These are phyloP conservation scores for Hybognathus amarus DNA, from an alignment of 2,797 vertebrate genomes.

Conservation along the genomic window DNA sequence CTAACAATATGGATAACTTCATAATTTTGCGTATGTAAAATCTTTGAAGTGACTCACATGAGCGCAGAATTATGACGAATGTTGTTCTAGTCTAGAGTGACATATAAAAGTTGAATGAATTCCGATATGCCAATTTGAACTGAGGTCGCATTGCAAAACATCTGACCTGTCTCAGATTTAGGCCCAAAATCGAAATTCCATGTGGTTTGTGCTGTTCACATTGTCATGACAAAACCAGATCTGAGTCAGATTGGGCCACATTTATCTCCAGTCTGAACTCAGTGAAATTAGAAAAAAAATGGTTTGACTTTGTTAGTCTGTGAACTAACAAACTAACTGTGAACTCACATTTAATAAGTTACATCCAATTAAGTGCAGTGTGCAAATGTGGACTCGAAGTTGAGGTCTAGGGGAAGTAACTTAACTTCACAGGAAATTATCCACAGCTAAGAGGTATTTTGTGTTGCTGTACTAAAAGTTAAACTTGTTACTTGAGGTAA, in stretches of 20 bases:
- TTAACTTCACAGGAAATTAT: neutral
- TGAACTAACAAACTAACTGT: too few relatives aligned
- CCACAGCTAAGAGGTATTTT: neutral
- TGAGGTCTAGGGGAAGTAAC: neutral
- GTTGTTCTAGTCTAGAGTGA: too few relatives aligned
- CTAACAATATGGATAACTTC: too few relatives aligned
- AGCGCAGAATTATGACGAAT: too few relatives aligned
- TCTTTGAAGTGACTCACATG: too few relatives aligned
- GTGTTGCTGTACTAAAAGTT: neutral
- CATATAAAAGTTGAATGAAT: too few relatives aligned
- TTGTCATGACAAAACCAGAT: neutral
- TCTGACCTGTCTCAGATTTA: too few relatives aligned
- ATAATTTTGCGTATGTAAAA: too few relatives aligned
- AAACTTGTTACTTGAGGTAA: neutral
- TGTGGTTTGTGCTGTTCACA: neutral
- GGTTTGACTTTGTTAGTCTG: neutral
- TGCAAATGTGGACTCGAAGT: neutral
- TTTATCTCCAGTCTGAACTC: neutral
- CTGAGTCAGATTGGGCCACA: neutral
- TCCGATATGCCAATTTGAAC: too few relatives aligned
- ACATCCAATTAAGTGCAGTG: neutral
- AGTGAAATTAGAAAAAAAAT: slow-evolving; percentile 10
- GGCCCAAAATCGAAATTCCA: neutral
- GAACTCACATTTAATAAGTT: neutral
- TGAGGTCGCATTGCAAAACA: too few relatives aligned